Conservation (phyloP, 2,113 vertebrate species). For the Xiphophorus hellerii region DNA sequence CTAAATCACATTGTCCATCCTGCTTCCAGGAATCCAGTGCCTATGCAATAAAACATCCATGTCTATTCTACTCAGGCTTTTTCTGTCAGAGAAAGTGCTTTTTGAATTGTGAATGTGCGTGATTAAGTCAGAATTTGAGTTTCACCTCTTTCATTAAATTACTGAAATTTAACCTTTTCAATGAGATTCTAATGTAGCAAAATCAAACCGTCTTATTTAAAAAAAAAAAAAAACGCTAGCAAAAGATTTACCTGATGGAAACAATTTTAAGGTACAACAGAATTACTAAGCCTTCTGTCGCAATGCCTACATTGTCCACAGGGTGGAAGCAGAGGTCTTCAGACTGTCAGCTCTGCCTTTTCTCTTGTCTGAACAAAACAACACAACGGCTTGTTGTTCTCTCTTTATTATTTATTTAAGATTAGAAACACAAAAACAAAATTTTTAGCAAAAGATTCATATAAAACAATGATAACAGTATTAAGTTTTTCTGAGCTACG, state of each 20-base stretch:
- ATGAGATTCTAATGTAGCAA: too few relatives aligned
- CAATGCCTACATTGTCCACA: constrained; percentile 18
- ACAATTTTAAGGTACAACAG: not conserved
- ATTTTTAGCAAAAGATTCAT: constrained; percentile 52
- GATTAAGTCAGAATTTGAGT: too few relatives aligned
- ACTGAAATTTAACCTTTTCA: too few relatives aligned
- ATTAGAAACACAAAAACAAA: constrained; percentile 68
- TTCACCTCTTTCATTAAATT: too few relatives aligned
- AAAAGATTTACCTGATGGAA: not conserved
- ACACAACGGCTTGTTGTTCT: not conserved
- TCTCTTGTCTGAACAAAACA: constrained; percentile 20
- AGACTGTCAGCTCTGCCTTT: not conserved
- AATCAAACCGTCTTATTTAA: too few relatives aligned
- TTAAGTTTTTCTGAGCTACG: constrained; percentile 20
- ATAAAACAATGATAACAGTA: constrained; percentile 52
- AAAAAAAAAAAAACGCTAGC: too few relatives aligned
- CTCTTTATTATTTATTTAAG: constrained; percentile 59
- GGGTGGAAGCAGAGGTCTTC: constrained; percentile 14
- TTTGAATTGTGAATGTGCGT: too few relatives aligned
- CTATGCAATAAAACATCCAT: not conserved
- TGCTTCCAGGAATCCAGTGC: not conserved
- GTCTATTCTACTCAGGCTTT: not conserved
- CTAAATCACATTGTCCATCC: not conserved
- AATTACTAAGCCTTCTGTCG: not conserved
- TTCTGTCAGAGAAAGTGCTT: not conserved